phyloP scores from a whole-genome alignment of 2,888 invertebrate genomes.

The Diabrotica balteata region DNA sequence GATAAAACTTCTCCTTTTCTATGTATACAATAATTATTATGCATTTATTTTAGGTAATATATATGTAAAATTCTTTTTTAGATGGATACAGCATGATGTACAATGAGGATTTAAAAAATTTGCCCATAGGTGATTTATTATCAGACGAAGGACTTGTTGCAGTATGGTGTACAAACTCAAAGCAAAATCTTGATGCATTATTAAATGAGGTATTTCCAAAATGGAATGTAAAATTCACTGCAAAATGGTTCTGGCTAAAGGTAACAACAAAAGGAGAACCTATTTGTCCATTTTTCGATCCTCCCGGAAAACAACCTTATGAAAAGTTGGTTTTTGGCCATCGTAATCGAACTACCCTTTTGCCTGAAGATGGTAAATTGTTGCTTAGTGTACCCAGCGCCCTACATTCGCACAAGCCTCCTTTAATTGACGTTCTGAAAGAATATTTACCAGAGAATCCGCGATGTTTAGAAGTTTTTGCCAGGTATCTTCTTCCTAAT shows the following conservation, averaged over 20 bases:
- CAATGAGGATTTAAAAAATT: conserved; percentile 73
- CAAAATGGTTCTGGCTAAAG: conserved; percentile 91
- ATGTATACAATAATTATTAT: too few species aligned
- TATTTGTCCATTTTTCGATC: conserved; percentile 65
- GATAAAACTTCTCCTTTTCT: too few species aligned
- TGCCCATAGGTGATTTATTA: conserved; percentile 74
- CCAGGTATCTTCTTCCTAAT: conserved; percentile 83
- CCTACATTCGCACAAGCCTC: conserved; percentile 95
- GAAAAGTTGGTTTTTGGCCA: conserved; percentile 78
- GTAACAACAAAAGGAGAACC: conserved; percentile 58
- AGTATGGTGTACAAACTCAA: conserved; percentile 93
- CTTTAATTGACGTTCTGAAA: conserved; percentile 75
- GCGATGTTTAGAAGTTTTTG: conserved; percentile 86
- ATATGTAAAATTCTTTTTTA: conserved; percentile 43
- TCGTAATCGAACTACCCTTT: conserved; percentile 40
- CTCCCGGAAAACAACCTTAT: conserved; percentile 83
- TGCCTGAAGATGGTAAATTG: conserved; percentile 64
- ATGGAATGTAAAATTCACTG: conserved; percentile 77
- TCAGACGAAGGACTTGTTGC: conserved; percentile 73
- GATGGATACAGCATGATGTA: conserved; percentile 79
- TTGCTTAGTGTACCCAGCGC: conserved; percentile 88
- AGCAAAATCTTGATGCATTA: conserved; percentile 72
- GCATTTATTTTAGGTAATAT: not conserved
- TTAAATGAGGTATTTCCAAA: conserved; percentile 75
- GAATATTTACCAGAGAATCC: conserved; percentile 66